Base-by-base conservation (phyloP, 2,113 vertebrate genomes). In the Microcebus griseorufus region DNA sequence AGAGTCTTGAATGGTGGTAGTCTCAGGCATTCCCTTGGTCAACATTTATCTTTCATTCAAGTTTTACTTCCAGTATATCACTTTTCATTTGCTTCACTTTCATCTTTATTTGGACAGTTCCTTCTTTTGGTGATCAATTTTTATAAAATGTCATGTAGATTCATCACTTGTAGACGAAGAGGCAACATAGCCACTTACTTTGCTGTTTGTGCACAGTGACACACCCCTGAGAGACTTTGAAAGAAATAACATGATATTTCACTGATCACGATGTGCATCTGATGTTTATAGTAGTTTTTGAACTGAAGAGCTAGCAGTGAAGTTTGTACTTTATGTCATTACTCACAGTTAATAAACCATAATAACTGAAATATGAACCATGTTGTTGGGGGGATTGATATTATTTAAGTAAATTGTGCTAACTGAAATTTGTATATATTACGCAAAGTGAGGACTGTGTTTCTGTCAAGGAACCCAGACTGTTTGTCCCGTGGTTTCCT, bases 321-420 rank as follows among this genome's bases (percentile, higher is more conserved):
- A 76, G 13, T 55, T 51, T 78, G 32, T 84, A 60, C 2, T 58
- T 64, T 11, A 60, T 64, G 5, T 7, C 67, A 0, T 84, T 90
- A 62, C 18, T 84, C 34, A 64, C 12, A 69, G 20, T 93, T 76
- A 76, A 29, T 96, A 29, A 32, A 84, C 16, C 17, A 6, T 29
- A 53, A 6, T 81, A 93, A 85, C 7, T 92, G 78, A 95, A 81
- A 83, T 90, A 72, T 88, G 55, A 94, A 64, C 42, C 60, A 10
- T 55, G 48, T 88, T 90, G 13, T 75, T 86, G 42, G 60, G 34
- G 18, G n/a, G 58, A 89, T 45, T 86, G 37, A 10, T 86, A 39
- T 69, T 65, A 29, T 72, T 95, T 67, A 93, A 70, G 13, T 67
- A 78, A 93, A 48, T n/a, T 69, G 16, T 60, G 62, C 13, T 92